Evolutionary conservation across 2,113 vertebrate species (phyloP), one percentile per base, ranked within the genome.

Genomic region (Camelus bactrianus): DNA sequence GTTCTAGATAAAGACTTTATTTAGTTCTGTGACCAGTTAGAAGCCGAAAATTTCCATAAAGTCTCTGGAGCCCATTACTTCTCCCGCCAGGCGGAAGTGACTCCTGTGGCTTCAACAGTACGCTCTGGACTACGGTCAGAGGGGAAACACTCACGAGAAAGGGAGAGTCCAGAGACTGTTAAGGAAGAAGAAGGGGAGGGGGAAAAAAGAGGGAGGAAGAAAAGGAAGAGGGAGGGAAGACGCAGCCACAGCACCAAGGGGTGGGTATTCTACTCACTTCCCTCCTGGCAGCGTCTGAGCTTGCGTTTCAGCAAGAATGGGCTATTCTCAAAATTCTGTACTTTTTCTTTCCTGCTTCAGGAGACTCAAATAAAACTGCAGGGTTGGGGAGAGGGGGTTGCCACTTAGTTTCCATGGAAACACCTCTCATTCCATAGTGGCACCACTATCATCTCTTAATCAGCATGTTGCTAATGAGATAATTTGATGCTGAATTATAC

Each of bases 401-500:
- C 32, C 24, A 32, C 35, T 84, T 20, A 42, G 62, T 96, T 96
- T 77, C 60, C 72, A 94, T 58, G 62, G 56, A 89, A 89, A 82
- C 16, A 2, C 14, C 54, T 93, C 48, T 60, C 88, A 64, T 95
- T 94, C 80, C n/a, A 67, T 4, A 48, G 62, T 82, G 62, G 32
- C 7, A 20, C 24, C 52, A 89, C 77, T 69, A 2, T 76, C 35
- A 14, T 58, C 20, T 89, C 67, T 91, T 86, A 89, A 87, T 91
- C 35, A 79, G 42, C 38, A 77, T 70, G 72, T 46, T 93, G 69
- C 83, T 83, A 93, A 89, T 79, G 83, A 93, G 85, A 67, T 48
- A 89, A 93, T 80, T 38, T 67, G 42, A 93, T 75, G n/a, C 77
- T 30, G 67, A 65, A 79, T 95, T 88, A 81, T 58, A 77, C 52